Conservation (phyloP, 1,140 invertebrate genomes). For the Chionoecetes opilio region DNA sequence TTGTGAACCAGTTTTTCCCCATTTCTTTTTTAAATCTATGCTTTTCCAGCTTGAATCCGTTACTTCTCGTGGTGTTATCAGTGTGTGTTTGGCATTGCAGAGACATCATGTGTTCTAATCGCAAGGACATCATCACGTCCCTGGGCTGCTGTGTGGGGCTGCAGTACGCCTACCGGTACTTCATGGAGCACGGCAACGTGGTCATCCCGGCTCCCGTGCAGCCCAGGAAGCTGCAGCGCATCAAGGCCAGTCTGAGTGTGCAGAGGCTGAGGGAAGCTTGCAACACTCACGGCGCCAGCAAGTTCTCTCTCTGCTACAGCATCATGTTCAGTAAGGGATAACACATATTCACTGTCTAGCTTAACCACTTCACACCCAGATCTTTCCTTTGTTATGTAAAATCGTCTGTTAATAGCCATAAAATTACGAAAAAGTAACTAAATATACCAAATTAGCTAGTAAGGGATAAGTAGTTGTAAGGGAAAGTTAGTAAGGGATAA, state of each 20-base stretch:
- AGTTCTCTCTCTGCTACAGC: neutral
- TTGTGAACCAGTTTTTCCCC: no score
- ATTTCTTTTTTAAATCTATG: no score
- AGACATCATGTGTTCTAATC: conserved; percentile 51
- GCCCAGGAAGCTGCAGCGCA: conserved; percentile 40
- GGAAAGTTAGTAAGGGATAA: no score
- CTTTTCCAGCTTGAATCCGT: no score
- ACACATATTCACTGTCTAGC: neutral
- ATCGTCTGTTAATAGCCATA: no score
- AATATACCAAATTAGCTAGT: no score
- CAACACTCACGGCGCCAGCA: conserved; percentile 53
- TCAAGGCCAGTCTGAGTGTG: conserved; percentile 42
- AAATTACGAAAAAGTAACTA: no score
- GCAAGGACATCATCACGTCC: conserved; percentile 49
- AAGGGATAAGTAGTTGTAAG: no score
- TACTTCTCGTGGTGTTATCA: no score
- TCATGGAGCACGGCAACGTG: conserved; percentile 40
- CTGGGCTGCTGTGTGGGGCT: conserved; percentile 43
- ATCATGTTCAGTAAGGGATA: neutral
- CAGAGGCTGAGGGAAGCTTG: conserved; percentile 51
- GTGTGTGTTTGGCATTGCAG: neutral
- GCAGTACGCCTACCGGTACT: conserved; percentile 37
- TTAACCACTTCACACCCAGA: neutral
- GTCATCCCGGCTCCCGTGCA: conserved; percentile 31
- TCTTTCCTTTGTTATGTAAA: no score